phyloP scores from a whole-genome alignment of 2,888 invertebrate species.

The Andrena camellia region DNA sequence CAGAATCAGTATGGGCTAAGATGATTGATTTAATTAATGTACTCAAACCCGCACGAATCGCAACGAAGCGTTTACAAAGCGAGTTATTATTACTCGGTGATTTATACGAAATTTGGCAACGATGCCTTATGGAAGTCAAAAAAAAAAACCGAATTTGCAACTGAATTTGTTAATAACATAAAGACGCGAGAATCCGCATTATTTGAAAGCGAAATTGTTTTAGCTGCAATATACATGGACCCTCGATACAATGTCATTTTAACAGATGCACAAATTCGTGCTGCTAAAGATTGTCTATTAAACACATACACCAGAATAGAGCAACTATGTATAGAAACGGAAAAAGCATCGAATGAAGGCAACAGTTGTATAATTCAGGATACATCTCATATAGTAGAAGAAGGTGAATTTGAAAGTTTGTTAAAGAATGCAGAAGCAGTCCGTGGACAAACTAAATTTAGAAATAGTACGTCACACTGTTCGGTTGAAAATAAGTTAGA shows the following conservation, averaged over 20 bases:
- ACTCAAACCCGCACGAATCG: conserved; percentile 11
- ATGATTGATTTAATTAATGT: conserved; percentile 5
- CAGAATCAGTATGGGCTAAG: conserved; percentile 8
- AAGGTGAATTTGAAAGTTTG: background rate
- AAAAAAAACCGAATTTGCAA: conserved; percentile 2
- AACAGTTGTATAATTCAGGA: background rate
- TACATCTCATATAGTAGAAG: background rate
- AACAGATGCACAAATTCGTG: conserved; percentile 4
- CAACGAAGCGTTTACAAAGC: no score
- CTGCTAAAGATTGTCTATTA: conserved; percentile 1
- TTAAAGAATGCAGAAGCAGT: conserved; percentile 1
- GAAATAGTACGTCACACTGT: background rate
- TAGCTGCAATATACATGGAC: conserved; percentile 15
- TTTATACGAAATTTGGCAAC: no score
- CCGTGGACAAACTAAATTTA: background rate
- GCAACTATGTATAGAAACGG: background rate
- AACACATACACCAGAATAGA: conserved; percentile 3
- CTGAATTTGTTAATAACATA: background rate
- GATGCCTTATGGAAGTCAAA: conserved; percentile 2
- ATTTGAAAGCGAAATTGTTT: background rate
- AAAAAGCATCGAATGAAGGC: background rate
- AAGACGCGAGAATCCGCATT: conserved; percentile 2
- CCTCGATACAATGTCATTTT: conserved; percentile 8
- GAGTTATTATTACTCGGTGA: no score
- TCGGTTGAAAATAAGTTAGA: background rate